These are phyloP conservation scores for Melanogrammus aeglefinus DNA, from an alignment of 2,797 vertebrate species.

Conservation along the genomic window DNA sequence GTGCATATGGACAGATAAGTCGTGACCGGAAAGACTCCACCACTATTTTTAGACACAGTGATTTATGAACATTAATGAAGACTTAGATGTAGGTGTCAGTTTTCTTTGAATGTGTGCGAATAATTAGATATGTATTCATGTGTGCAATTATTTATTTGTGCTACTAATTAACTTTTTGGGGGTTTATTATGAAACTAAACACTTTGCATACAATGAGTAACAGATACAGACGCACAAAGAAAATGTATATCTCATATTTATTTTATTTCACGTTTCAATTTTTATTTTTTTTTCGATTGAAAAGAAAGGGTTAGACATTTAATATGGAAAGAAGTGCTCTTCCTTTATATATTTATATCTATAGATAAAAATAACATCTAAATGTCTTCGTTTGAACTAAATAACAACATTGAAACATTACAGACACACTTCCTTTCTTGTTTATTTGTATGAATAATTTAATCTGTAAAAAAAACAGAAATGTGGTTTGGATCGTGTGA, in stretches of 20 bases:
- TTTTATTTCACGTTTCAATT: neutral
- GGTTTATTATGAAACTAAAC: neutral
- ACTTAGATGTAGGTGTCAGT: neutral
- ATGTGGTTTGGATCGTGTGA: neutral
- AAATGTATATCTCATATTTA: neutral
- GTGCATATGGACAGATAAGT: constrained; percentile 18
- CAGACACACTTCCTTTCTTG: neutral
- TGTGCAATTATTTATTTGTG: neutral
- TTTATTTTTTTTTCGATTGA: too few relatives aligned
- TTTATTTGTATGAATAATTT: neutral
- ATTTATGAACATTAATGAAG: neutral
- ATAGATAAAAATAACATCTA: neutral
- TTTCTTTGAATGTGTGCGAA: neutral
- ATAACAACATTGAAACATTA: neutral
- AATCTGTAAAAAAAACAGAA: neutral
- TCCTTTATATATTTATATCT: neutral
- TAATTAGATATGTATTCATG: neutral
- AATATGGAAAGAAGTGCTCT: neutral
- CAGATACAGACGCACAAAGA: too few relatives aligned
- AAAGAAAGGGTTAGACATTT: neutral
- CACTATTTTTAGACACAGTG: constrained; percentile 40
- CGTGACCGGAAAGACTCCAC: neutral
- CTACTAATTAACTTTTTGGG: neutral
- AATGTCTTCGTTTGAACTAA: neutral
- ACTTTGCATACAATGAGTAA: neutral